Evolutionary conservation across 2,888 invertebrate genomes (phyloP).

Genomic region (Himalopsyche japonica): DNA sequence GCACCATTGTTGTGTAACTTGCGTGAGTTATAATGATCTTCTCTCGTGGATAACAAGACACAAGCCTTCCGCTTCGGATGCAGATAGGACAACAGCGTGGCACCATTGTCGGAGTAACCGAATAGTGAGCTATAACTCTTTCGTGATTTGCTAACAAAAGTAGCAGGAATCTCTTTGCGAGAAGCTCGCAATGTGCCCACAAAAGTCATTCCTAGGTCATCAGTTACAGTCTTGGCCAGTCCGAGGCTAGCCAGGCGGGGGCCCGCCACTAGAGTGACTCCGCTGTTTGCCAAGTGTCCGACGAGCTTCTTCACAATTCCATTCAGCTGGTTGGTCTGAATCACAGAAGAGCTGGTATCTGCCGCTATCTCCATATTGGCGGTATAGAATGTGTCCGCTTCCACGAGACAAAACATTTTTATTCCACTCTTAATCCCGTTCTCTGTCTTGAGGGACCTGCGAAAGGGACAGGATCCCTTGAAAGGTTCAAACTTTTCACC

Average conservation of each 20-base stretch:
- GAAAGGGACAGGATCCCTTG: constrained; percentile 55
- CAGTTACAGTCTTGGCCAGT: constrained; percentile 47
- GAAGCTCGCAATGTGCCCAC: constrained; percentile 50
- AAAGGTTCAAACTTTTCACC: constrained; percentile 55
- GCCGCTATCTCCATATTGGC: constrained; percentile 54
- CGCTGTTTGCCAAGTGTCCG: constrained; percentile 51
- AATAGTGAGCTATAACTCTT: constrained; percentile 48
- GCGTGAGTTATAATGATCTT: constrained; percentile 50
- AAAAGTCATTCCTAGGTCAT: constrained; percentile 48
- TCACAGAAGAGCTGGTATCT: constrained; percentile 45
- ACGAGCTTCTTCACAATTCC: constrained; percentile 51
- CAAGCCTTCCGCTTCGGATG: constrained; percentile 48
- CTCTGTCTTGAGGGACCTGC: constrained; percentile 52
- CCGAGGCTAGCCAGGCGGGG: constrained; percentile 51
- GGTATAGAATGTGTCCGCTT: constrained; percentile 53
- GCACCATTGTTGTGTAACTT: constrained; percentile 45
- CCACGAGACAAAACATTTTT: constrained; percentile 53
- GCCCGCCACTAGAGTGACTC: constrained; percentile 51
- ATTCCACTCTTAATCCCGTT: constrained; percentile 49
- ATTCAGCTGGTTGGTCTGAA: constrained; percentile 41
- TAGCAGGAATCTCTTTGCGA: constrained; percentile 50
- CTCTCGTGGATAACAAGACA: constrained; percentile 52
- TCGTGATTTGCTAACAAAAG: constrained; percentile 50
- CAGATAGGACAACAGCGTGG: constrained; percentile 50
- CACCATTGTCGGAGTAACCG: constrained; percentile 50